Evolutionary conservation across 2,113 vertebrate species (phyloP), one percentile per base, ranked within the genome.

Genomic region (Cervus canadensis): DNA sequence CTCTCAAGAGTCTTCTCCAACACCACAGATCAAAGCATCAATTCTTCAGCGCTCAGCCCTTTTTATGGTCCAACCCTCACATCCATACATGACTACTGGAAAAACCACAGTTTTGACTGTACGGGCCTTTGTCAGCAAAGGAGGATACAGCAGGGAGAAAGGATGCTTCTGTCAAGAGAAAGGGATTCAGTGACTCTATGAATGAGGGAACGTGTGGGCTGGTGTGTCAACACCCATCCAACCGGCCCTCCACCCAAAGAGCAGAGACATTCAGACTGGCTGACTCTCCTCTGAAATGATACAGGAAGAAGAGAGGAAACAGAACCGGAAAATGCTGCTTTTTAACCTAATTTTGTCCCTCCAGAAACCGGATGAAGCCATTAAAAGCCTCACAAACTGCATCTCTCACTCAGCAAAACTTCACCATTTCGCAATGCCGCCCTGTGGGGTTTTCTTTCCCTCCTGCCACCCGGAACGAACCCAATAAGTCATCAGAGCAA

Each of bases 141-240:
- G 1, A 7, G 19, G 28, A 16, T 1, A 11, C 1, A 0, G 26
- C 1, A 16, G 10, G 9, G 8, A 57, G 7, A 13, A 33, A 14
- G 4, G 9, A 12, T 2, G 16, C 0, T 2, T 2, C 2, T 8
- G 11, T 86, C n/a, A 0, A 1, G 30, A 50, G 12, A 7, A 16
- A 30, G 23, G 1, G 6, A 2, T 12, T 48, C 26, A 1, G 2
- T 2, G 60, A 36, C 7, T 16, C 7, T 16, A 59, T 40, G 25
- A 23, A 40, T 3, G 21, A 57, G 21, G 36, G 11, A 3, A 26
- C 0, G 4, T 2, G 3, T 0, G 1, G 52, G 3, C 3, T 5
- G 36, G 8, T 0, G 26, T 7, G 2, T 8, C 2, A 26, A 8
- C 19, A 17, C 25, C 12, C 4, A 15, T 2, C 11, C 16, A 56